Evolutionary conservation across 2,888 invertebrate species (phyloP), one percentile per base, ranked within the genome.

Genomic region (Lasioglossum calceatum): DNA sequence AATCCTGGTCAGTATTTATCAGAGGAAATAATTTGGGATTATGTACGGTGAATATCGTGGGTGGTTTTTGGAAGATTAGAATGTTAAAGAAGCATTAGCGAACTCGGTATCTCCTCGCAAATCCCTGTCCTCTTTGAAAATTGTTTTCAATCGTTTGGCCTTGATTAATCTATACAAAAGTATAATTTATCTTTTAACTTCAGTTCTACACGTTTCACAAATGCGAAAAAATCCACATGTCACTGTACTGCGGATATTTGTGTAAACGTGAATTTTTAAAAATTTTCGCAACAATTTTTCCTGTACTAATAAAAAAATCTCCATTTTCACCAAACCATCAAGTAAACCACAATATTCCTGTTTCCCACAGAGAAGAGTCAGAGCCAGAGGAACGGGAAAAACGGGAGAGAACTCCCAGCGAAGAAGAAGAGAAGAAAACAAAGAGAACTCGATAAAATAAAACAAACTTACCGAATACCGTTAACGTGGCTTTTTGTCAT

Each of bases 401-500:
- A 19, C 4, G 32, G 19, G 1, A 19, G 23, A 36, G 19, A 42
- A n/a, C n/a, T 54, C 54, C 10, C 54, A n/a, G 54, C 23, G n/a
- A 23, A 23, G 70, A n/a, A 39, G 23, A 42, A 39, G 39, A 39
- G 36, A n/a, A 70, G 12, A 70, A 23, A 39, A 70, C 23, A 70
- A 23, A 39, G 36, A 70, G 70, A n/a, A 39, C 23, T 12, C 19
- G 67, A 36, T 67, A 19, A 44, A 77, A 77, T n/a, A 32, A 7
- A 82, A 39, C 19, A 44, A 36, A n/a, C 32, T 67, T 32, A 14
- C 44, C 23, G 44, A 70, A 42, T 44, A 27, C 14, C 27, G 72
- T 72, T 72, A 44, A 58, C 64, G 36, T 19, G 19, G 44, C 54
- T 64, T 79, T 76, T 76, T 54, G 70, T 85, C 75, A 44, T 44